A percentile compares a stretch with the other conserved stretches of the same genome.
phyloP scores from a whole-genome alignment of 1,140 invertebrate species.

The Whitmania pigra region DNA sequence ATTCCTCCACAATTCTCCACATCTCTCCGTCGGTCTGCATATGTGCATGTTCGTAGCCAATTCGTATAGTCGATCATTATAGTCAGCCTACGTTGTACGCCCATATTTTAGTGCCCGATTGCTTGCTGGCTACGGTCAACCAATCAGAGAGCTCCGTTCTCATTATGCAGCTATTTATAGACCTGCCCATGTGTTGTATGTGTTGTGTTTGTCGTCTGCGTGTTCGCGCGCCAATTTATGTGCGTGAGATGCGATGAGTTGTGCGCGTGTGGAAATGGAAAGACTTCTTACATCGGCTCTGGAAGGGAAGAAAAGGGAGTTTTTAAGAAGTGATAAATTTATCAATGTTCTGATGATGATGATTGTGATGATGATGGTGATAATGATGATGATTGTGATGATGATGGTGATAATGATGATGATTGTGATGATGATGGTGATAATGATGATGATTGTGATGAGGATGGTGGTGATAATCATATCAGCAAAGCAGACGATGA shows the following conservation, averaged over 20 bases:
- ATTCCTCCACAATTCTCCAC: not conserved
- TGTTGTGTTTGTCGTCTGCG: not conserved
- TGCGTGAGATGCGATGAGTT: too few relatives aligned
- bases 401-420: not conserved
- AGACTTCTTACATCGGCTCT: too few relatives aligned
- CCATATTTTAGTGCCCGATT: not conserved
- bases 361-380: not conserved
- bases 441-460: conserved; percentile 17
- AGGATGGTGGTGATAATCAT: conserved; percentile 15
- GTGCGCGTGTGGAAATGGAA: too few relatives aligned
- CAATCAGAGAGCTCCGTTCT: not conserved
- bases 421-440: conserved; percentile 10
- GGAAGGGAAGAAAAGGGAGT: not conserved
- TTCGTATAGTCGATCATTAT: not conserved
- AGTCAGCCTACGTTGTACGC: not conserved
- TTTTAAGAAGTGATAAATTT: not conserved
- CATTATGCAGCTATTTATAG: not conserved
- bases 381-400: not conserved
- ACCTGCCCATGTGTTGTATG: not conserved
- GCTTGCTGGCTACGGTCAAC: not conserved
- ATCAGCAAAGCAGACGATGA: too few relatives aligned
- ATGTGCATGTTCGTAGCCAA: not conserved
- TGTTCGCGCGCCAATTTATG: too few relatives aligned
- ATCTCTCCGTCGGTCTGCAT: not conserved
- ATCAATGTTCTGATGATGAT: not conserved